A percentile compares a stretch with the other conserved stretches of the same genome.
Conservation (phyloP, 2,888 invertebrate genomes). For the Tribolium freemani region DNA sequence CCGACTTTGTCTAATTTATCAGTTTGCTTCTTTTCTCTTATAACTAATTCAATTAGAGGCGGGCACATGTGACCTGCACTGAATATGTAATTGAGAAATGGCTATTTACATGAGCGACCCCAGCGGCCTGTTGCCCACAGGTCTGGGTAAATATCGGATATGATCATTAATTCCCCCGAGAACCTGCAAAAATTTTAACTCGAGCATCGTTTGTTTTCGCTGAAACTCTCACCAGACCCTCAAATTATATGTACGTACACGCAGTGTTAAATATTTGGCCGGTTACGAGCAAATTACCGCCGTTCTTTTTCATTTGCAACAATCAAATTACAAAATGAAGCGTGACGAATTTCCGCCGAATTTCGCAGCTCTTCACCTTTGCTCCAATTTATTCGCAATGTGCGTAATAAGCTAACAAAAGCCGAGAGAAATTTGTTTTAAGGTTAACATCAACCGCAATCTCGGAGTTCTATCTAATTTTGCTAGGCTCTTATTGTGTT, state of each 20-base stretch:
- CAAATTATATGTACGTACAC: conserved; percentile 28
- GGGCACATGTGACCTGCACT: conserved; percentile 19
- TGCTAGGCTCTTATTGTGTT: neutral
- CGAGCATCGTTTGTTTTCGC: conserved; percentile 33
- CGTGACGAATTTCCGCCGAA: neutral
- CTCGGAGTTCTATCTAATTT: neutral
- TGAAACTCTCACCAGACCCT: conserved; percentile 25
- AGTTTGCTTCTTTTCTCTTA: conserved; percentile 15
- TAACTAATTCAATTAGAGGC: conserved; percentile 36
- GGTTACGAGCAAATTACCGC: neutral
- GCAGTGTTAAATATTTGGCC: conserved; percentile 29
- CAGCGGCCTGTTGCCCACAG: neutral
- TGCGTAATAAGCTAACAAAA: conserved; percentile 3
- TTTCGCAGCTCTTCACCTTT: neutral
- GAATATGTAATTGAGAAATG: conserved; percentile 31
- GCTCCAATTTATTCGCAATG: conserved; percentile 6
- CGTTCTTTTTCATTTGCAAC: conserved; percentile 8
- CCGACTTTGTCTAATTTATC: neutral
- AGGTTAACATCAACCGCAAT: conserved; percentile 1
- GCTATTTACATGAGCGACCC: conserved; percentile 32
- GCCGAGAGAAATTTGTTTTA: conserved; percentile 8
- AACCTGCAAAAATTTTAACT: conserved; percentile 30
- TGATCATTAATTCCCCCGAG: conserved; percentile 35
- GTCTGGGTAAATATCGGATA: conserved; percentile 34
- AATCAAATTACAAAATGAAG: conserved; percentile 1